Conservation (phyloP, 2,888 invertebrate species). For the Nasonovia ribisnigri region DNA sequence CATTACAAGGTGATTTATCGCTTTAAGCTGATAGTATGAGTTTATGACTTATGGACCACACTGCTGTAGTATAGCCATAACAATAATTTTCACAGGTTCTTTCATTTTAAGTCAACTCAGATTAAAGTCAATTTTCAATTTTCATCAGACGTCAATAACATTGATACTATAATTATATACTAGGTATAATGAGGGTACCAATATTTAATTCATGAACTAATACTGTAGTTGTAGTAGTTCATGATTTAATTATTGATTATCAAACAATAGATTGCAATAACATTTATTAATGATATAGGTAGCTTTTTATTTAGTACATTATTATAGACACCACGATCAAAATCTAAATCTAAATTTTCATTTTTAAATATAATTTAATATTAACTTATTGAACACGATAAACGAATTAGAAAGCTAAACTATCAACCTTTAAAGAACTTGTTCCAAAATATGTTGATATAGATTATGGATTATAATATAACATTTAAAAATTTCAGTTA, state of each 20-base stretch:
- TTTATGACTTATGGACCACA: neutral
- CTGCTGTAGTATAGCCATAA: neutral
- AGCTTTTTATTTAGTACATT: neutral
- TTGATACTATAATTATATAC: neutral
- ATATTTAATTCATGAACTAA: no score
- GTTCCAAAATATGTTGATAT: neutral
- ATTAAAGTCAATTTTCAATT: neutral
- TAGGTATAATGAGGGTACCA: neutral
- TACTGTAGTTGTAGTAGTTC: no score
- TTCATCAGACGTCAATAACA: neutral
- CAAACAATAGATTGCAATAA: neutral
- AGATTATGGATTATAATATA: neutral
- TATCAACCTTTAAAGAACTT: neutral
- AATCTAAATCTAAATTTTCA: neutral
- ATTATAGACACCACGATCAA: neutral
- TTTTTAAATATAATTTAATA: neutral
- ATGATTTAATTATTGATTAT: neutral
- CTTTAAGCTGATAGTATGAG: neutral
- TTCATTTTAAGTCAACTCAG: neutral
- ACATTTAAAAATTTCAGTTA: neutral
- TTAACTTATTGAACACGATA: neutral
- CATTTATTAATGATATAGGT: neutral
- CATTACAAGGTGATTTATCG: slow-evolving; percentile 53
- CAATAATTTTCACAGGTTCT: neutral
- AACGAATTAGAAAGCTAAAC: neutral